A percentile compares a stretch with the other conserved stretches of the same genome.
Evolutionary conservation across 2,888 invertebrate species (phyloP).

Genomic region (Lasioglossum morio): DNA sequence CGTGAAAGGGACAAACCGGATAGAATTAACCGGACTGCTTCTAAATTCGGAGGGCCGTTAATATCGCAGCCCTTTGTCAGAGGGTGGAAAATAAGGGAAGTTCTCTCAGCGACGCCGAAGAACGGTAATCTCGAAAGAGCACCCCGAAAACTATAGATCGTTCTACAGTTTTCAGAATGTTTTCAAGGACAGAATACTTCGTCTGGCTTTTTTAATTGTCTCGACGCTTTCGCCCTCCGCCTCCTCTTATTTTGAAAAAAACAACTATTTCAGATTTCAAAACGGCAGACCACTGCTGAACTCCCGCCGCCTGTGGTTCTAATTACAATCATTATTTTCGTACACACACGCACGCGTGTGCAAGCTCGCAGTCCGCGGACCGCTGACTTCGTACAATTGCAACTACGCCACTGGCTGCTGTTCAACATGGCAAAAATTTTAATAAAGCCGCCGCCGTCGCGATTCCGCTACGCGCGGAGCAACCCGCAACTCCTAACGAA

Average conservation of each 20-base stretch:
- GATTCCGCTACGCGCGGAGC: not conserved
- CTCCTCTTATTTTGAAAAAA: not conserved
- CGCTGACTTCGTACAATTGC: constrained; percentile 3
- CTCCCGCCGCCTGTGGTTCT: not conserved
- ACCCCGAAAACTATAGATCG: not conserved
- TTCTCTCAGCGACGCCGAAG: not conserved
- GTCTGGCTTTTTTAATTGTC: not conserved
- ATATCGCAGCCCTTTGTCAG: constrained; percentile 6
- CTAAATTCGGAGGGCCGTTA: not conserved
- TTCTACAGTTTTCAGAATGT: not conserved
- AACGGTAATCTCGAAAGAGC: not conserved
- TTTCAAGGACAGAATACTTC: not conserved
- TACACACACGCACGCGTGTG: too few relatives aligned
- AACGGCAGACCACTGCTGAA: not conserved
- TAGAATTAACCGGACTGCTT: not conserved
- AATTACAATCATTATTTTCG: constrained; percentile 5
- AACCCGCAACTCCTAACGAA: not conserved
- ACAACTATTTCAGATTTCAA: not conserved
- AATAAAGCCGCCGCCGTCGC: constrained; percentile 1
- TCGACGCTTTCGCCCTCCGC: not conserved
- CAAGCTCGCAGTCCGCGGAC: not conserved
- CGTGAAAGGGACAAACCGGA: not conserved
- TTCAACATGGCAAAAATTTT: constrained; percentile 3
- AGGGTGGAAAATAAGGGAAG: not conserved
- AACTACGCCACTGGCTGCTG: not conserved